Percentiles rank a stretch among this genome's conserved stretches.
Evolutionary conservation across 2,113 vertebrate species (phyloP).

Genomic region (Drymodes brunneopygia): DNA sequence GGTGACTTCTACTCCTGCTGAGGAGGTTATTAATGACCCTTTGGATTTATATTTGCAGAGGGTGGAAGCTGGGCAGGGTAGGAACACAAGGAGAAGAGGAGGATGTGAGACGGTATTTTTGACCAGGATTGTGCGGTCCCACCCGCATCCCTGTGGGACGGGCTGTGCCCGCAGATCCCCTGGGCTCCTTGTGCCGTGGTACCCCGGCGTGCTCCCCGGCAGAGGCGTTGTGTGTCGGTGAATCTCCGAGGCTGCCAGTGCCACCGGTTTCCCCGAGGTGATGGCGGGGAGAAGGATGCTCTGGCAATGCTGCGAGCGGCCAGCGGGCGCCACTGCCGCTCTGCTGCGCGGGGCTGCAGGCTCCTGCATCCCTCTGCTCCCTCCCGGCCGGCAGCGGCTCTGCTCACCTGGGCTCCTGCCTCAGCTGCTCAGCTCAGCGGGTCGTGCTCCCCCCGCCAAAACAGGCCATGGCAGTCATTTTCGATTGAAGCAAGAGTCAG

Average conservation of each 20-base stretch:
- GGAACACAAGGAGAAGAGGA: not conserved
- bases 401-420: not conserved
- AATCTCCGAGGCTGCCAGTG: not conserved
- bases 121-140: not conserved
- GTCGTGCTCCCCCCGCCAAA: too few species aligned
- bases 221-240: not conserved
- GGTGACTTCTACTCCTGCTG: not conserved
- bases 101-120: not conserved
- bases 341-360: not conserved
- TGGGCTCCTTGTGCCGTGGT: not conserved
- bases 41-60: not conserved
- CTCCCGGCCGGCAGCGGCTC: not conserved
- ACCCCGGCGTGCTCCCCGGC: not conserved
- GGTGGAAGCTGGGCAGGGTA: not conserved
- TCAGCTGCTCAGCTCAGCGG: not conserved
- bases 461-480: fast-evolving
- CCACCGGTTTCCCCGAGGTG: fast-evolving
- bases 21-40: not conserved
- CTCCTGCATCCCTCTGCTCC: not conserved
- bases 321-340: conserved; percentile 35
- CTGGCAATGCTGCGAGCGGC: not conserved
- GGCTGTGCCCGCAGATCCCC: not conserved
- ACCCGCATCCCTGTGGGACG: not conserved
- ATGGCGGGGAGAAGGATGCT: not conserved
- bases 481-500: not conserved